phyloP scores from a whole-genome alignment of 2,888 invertebrate species.

The Clepsis dumicolana region DNA sequence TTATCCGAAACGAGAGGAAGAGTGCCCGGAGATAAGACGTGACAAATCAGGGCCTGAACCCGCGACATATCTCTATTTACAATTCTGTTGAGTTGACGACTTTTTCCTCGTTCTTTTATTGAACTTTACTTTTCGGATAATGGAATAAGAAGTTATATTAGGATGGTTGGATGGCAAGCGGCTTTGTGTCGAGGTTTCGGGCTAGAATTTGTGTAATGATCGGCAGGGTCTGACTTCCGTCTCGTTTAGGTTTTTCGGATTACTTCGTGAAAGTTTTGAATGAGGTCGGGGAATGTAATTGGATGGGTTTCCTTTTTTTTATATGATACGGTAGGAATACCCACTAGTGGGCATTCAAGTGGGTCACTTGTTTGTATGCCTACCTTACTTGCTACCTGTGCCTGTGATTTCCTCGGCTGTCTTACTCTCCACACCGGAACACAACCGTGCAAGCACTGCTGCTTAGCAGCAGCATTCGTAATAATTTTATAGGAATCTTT shows the following conservation, averaged over 20 bases:
- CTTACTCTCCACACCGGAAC: no score
- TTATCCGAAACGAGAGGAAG: conserved; percentile 60
- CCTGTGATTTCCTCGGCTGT: no score
- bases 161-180: conserved; percentile 42
- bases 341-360: no score
- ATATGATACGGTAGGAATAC: no score
- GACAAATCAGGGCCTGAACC: conserved; percentile 67
- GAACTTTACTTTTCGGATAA: conserved; percentile 51
- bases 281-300: not conserved
- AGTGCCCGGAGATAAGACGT: conserved; percentile 61
- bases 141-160: conserved; percentile 58
- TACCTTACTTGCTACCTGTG: no score
- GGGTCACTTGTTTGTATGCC: no score
- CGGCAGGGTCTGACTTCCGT: not conserved
- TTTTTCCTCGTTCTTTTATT: conserved; percentile 46
- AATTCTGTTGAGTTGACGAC: conserved; percentile 50
- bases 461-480: no score
- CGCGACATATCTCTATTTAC: conserved; percentile 52
- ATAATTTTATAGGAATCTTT: no score
- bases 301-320: no score
- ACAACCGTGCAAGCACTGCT: no score
- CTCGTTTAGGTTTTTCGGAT: not conserved
- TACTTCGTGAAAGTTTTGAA: not conserved
- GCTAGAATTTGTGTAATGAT: not conserved
- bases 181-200: conserved; percentile 34